phyloP scores from a whole-genome alignment of 2,797 vertebrate species.

The Bucorvus abyssinicus region DNA sequence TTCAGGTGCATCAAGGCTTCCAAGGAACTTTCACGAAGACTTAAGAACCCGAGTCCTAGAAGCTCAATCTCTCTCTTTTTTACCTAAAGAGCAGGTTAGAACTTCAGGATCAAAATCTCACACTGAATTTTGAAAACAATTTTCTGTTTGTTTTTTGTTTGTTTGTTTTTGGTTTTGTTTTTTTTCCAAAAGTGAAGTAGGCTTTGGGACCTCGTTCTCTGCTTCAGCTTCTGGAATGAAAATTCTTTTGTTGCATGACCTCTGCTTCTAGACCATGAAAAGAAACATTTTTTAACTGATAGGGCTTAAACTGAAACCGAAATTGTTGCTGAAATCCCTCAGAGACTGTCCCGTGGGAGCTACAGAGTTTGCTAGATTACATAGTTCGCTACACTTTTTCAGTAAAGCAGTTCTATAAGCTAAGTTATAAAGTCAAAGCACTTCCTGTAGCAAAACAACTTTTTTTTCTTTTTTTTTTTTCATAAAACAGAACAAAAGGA shows the following conservation, averaged over 20 bases:
- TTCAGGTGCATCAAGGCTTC: not conserved
- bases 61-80: not conserved
- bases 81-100: not conserved
- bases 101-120: not conserved
- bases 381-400: not conserved
- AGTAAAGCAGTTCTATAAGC: not conserved
- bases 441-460: not conserved
- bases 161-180: too few species aligned
- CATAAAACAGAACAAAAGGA: not conserved
- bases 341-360: not conserved
- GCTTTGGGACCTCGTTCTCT: not conserved
- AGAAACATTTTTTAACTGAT: not conserved
- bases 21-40: not conserved
- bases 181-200: fast-evolving
- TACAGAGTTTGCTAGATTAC: not conserved
- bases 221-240: not conserved
- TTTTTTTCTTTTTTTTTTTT: not conserved
- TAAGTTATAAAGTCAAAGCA: not conserved
- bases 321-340: not conserved
- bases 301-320: not conserved
- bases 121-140: not conserved
- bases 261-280: not conserved
- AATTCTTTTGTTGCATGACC: not conserved
- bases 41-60: not conserved
- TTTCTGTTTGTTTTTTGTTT: not conserved